Conservation (phyloP, 2,888 invertebrate species). For the Pelosia muscerda region DNA sequence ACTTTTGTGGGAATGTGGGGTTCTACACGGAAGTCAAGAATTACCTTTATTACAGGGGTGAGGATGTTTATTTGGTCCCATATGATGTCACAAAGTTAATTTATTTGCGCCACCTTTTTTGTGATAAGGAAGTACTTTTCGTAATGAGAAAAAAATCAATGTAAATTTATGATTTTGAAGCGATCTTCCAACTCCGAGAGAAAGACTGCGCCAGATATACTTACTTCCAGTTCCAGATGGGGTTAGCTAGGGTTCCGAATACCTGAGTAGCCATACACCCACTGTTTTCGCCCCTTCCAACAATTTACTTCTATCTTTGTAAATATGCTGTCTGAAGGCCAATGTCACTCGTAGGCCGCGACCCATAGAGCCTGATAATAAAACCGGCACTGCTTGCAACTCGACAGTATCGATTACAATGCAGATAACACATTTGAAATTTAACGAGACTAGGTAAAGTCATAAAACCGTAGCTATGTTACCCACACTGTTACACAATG, state of each 20-base stretch:
- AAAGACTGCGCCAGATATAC: too few species aligned
- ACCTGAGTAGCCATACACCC: too few species aligned
- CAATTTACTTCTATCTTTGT: too few species aligned
- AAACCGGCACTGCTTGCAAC: background rate
- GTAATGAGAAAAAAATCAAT: background rate
- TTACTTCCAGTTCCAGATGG: too few species aligned
- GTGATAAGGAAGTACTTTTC: background rate
- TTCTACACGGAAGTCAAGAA: slow-evolving; percentile 58
- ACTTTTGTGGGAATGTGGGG: slow-evolving; percentile 66
- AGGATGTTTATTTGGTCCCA: slow-evolving; percentile 30
- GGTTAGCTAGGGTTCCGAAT: too few species aligned
- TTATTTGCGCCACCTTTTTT: slow-evolving; percentile 23
- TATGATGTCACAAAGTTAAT: slow-evolving; percentile 16
- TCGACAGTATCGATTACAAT: slow-evolving; percentile 10
- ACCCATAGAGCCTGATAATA: too few species aligned
- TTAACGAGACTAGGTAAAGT: background rate
- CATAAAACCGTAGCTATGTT: slow-evolving; percentile 6
- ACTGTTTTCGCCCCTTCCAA: too few species aligned
- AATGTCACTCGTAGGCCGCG: too few species aligned
- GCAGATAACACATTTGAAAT: slow-evolving; percentile 1
- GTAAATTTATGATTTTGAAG: background rate
- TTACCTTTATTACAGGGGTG: slow-evolving; percentile 48
- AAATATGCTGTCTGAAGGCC: too few species aligned
- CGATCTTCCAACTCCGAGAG: too few species aligned
- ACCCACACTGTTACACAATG: background rate